A percentile compares a stretch with the other conserved stretches of the same genome.
Evolutionary conservation across 2,113 vertebrate genomes (phyloP).

Genomic region (Antennarius striatus): DNA sequence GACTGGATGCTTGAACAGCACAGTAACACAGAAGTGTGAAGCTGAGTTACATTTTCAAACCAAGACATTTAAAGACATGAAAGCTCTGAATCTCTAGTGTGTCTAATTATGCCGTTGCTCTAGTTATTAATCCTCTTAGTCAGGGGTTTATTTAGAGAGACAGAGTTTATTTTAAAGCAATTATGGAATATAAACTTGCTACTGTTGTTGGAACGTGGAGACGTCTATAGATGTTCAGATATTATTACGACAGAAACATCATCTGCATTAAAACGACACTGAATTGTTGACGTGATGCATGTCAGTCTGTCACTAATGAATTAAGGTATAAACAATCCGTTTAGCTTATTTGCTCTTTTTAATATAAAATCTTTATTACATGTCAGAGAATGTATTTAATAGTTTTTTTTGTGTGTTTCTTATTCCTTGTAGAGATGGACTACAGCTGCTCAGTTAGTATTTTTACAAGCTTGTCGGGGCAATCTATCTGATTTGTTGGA

Average conservation of each 20-base stretch:
- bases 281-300: background rate
- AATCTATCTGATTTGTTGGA: no score
- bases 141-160: slow-evolving; percentile 28
- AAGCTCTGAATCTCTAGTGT: slow-evolving; percentile 15
- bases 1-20: slow-evolving; percentile 27
- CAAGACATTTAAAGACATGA: slow-evolving; percentile 39
- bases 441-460: no score
- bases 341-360: background rate
- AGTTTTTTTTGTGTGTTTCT: no score
- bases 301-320: background rate
- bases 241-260: background rate
- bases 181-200: slow-evolving; percentile 5
- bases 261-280: background rate
- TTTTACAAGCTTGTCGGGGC: no score
- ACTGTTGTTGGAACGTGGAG: background rate
- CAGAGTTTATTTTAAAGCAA: slow-evolving; percentile 35
- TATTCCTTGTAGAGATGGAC: no score
- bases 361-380: background rate
- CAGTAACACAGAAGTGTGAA: slow-evolving; percentile 34
- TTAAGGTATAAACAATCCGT: background rate
- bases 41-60: slow-evolving; percentile 8
- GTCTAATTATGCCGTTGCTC: slow-evolving; percentile 19
- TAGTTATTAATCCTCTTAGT: slow-evolving; percentile 45
- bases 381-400: background rate
- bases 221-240: background rate